Evolutionary conservation across 2,113 vertebrate species (phyloP), one percentile per base, ranked within the genome.

Genomic region (Callithrix jacchus): DNA sequence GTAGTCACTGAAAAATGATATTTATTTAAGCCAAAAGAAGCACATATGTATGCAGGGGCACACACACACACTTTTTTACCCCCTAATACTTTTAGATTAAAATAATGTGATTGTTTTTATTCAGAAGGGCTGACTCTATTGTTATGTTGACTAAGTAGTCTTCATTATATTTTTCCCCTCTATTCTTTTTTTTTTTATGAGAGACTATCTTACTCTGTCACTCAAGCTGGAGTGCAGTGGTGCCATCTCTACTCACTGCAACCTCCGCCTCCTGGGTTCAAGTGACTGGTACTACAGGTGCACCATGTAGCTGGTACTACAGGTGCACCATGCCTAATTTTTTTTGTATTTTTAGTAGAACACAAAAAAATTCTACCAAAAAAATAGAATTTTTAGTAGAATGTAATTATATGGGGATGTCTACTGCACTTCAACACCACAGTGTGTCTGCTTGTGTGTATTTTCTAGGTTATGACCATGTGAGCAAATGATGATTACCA

Each of bases 381-480:
- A 64, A 64, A 30, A 14, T 64, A 64, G 61, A 61, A 64, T 64
- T 64, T 64, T 30, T 32, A 64, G 61, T 32, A 64, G 61, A 64
- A 64, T 64, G 6, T 64, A 32, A 27, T 56, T 13, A 35, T 37
- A 9, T 40, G 70, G 13, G 18, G 8, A 32, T 8, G 4, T 54
- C 6, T 8, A 1, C 2, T 11, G 8, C 25, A 6, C 13, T 45
- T 42, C 13, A 87, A 47, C 14, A 64, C 5, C 11, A 61, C 3
- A 3, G 16, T 11, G 3, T 25, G 18, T 52, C n/a, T 32, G 20
- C 37, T 56, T 47, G 6, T 0, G 8, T 68, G 3, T 23, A 3
- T 68, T 77, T 89, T 79, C 70, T 56, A 9, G 6, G 8, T 11
- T 16, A 35, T 3, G 18, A 81, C 35, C 1, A 2, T 77, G 74